Evolutionary conservation across 2,888 invertebrate genomes (phyloP).

Genomic region (Parnassius smintheus): DNA sequence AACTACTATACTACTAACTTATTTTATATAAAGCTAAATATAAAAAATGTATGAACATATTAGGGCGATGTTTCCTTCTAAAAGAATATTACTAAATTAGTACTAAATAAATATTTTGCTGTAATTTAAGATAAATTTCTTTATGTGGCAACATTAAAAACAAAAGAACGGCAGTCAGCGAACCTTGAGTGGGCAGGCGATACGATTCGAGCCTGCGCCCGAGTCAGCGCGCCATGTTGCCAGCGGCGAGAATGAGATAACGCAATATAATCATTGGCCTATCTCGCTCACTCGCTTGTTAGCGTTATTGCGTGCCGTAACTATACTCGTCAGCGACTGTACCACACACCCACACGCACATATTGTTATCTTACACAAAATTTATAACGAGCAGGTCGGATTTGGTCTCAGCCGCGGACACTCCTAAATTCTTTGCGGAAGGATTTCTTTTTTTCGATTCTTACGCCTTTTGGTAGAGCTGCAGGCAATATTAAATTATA

Average conservation of each 20-base stretch:
- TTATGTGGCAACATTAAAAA: slow-evolving; percentile 74
- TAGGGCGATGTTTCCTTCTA: no score
- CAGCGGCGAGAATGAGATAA: slow-evolving; percentile 56
- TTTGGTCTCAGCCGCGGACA: slow-evolving; percentile 62
- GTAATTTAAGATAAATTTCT: slow-evolving; percentile 37
- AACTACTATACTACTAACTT: no score
- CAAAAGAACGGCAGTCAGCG: slow-evolving; percentile 83
- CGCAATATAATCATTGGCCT: slow-evolving; percentile 48
- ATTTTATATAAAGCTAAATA: no score
- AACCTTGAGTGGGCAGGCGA: slow-evolving; percentile 84
- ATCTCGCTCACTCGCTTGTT: slow-evolving; percentile 75
- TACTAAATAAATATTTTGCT: slow-evolving; percentile 9
- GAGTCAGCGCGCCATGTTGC: slow-evolving; percentile 80
- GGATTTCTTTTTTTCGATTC: slow-evolving; percentile 63
- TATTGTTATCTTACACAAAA: slow-evolving; percentile 79
- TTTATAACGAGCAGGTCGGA: slow-evolving; percentile 78
- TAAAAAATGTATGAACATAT: no score
- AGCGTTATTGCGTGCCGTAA: slow-evolving; percentile 80
- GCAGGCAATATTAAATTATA: slow-evolving; percentile 65
- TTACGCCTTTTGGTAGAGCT: slow-evolving; percentile 51
- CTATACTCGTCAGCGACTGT: slow-evolving; percentile 77
- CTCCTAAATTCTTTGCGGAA: slow-evolving; percentile 79
- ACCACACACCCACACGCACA: slow-evolving; percentile 77
- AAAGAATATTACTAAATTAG: no score
- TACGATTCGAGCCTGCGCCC: slow-evolving; percentile 85